Percentiles rank a stretch among this genome's conserved stretches.
phyloP scores from a whole-genome alignment of 2,888 invertebrate species.

The Agriopis leucophaearia region DNA sequence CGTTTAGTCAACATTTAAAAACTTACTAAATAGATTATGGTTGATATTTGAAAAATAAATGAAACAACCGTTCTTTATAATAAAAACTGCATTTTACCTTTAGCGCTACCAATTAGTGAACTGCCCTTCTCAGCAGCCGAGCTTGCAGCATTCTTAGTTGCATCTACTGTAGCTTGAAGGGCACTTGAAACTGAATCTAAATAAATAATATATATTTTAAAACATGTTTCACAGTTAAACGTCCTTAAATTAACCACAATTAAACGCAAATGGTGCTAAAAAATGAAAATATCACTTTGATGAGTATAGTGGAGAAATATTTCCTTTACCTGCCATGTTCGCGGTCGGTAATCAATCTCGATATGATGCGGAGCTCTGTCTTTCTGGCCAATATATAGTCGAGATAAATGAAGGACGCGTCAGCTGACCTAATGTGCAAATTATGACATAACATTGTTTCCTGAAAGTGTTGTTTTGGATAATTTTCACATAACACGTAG shows the following conservation, averaged over 20 bases:
- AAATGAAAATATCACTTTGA: background rate
- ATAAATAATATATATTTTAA: background rate
- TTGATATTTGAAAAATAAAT: too few relatives aligned
- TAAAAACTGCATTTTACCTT: background rate
- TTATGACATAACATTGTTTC: slow-evolving; percentile 14
- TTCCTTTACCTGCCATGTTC: background rate
- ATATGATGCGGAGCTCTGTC: background rate
- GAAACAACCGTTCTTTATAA: too few relatives aligned
- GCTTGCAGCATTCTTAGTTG: slow-evolving; percentile 4
- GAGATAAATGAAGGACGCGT: slow-evolving; percentile 1
- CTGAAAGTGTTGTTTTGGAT: slow-evolving; percentile 10
- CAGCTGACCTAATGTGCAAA: slow-evolving; percentile 16
- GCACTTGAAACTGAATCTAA: slow-evolving; percentile 8
- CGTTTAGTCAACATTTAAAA: background rate
- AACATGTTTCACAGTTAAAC: too few relatives aligned
- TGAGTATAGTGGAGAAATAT: background rate
- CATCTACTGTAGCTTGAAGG: slow-evolving; percentile 1
- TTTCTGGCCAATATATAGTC: background rate
- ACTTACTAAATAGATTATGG: too few relatives aligned
- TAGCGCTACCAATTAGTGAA: slow-evolving; percentile 5
- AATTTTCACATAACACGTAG: background rate
- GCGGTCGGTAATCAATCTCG: slow-evolving; percentile 8
- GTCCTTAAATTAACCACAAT: background rate
- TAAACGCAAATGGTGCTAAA: background rate
- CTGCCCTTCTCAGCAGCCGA: background rate